phyloP scores from a whole-genome alignment of 2,113 vertebrate genomes.

The Ctenodactylus gundi region DNA sequence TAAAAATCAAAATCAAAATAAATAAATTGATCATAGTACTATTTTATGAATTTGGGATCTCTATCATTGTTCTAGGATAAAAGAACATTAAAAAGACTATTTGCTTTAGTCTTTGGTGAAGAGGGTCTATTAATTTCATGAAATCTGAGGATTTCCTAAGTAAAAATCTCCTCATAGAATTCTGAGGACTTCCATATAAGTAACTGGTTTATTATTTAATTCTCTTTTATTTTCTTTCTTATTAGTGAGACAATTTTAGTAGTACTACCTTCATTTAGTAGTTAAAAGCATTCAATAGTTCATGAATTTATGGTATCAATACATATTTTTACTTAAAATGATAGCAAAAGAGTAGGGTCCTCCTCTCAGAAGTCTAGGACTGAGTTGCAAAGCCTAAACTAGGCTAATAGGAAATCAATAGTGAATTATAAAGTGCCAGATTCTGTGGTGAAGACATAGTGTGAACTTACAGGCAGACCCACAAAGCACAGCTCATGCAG shows the following conservation, averaged over 20 bases:
- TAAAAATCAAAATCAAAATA: constrained; percentile 28
- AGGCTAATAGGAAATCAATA: background rate
- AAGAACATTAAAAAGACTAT: background rate
- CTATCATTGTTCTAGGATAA: constrained; percentile 7
- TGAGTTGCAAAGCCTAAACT: constrained; percentile 1
- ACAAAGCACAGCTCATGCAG: background rate
- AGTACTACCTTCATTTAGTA: background rate
- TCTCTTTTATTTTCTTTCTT: background rate
- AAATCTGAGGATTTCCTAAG: background rate
- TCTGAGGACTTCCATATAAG: background rate
- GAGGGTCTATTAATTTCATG: background rate
- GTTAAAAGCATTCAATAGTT: constrained; percentile 6
- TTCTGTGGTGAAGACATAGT: background rate
- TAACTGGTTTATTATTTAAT: constrained; percentile 23
- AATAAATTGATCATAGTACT: background rate
- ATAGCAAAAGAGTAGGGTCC: background rate
- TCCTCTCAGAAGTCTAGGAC: background rate
- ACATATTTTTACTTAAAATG: constrained; percentile 18
- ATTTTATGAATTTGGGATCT: constrained; percentile 2
- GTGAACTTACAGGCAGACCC: constrained; percentile 18
- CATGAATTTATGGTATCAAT: constrained; percentile 6
- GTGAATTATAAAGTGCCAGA: background rate
- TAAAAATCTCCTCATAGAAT: background rate
- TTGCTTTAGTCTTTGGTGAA: constrained; percentile 38
- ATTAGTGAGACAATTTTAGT: constrained; percentile 3